Conservation (phyloP, 1,140 invertebrate species). For the Pteromalus puparum region DNA sequence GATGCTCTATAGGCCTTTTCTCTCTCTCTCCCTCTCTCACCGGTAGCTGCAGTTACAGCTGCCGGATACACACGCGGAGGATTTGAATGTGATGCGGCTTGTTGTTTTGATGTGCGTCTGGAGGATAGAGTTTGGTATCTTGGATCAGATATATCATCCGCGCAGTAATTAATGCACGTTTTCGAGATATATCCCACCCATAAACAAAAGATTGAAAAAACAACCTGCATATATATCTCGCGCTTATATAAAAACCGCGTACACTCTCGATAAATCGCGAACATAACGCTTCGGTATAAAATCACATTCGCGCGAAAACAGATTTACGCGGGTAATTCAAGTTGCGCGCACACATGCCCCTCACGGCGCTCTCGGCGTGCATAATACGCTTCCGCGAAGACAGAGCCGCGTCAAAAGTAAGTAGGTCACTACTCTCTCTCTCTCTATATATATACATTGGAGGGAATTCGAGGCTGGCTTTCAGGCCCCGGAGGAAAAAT, state of each 20-base stretch:
- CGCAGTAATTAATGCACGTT: too few relatives aligned
- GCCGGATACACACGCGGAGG: neutral
- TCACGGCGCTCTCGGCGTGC: neutral
- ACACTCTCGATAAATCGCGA: neutral
- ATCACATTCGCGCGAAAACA: neutral
- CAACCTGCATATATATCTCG: too few relatives aligned
- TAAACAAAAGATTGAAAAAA: too few relatives aligned
- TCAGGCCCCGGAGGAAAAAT: neutral
- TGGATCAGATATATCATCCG: too few relatives aligned
- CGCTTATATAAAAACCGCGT: too few relatives aligned
- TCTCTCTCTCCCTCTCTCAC: neutral
- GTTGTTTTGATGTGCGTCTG: too few relatives aligned
- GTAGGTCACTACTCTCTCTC: neutral
- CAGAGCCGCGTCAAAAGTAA: constrained; percentile 28
- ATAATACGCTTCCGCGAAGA: constrained; percentile 27
- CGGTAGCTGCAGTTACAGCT: neutral
- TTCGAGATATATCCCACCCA: too few relatives aligned
- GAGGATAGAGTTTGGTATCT: neutral
- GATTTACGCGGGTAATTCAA: constrained; percentile 18
- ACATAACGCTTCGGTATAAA: neutral
- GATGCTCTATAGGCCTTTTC: neutral
- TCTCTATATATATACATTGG: neutral
- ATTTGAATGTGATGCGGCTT: neutral
- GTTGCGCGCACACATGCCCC: neutral
- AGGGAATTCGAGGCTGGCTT: neutral